Conservation (phyloP, 64 coral and sea anemone species). For the Catalaphyllia jardinei region DNA sequence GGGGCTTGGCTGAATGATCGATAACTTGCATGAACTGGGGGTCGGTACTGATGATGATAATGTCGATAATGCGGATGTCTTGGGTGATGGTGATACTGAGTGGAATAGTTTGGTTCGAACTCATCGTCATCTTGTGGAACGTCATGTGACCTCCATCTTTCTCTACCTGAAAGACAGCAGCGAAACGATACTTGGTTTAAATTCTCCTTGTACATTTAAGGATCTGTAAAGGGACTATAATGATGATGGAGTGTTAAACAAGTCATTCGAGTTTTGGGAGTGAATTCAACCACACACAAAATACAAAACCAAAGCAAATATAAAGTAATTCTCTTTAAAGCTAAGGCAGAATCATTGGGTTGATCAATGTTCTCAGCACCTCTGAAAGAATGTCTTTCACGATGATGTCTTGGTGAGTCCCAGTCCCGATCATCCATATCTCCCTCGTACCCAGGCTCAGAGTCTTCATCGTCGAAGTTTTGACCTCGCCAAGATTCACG, state of each 20-base stretch:
- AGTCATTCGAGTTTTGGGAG: too few species aligned
- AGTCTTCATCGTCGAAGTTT: not conserved
- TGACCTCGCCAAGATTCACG: too few species aligned
- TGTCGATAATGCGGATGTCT: conserved; percentile 4
- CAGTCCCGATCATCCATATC: conserved; percentile 31
- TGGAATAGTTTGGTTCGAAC: not conserved
- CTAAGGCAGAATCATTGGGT: too few species aligned
- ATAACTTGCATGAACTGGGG: not conserved
- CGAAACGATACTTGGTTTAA: not conserved
- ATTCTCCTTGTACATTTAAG: not conserved
- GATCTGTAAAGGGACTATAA: not conserved
- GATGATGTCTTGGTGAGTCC: not conserved
- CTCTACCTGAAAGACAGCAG: not conserved
- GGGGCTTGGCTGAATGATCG: not conserved
- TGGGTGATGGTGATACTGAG: not conserved
- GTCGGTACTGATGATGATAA: not conserved
- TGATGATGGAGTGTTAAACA: too few species aligned
- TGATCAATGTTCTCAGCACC: too few species aligned
- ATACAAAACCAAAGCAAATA: too few species aligned
- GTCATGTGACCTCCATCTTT: not conserved
- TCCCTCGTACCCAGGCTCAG: conserved; percentile 8
- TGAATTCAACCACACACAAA: too few species aligned
- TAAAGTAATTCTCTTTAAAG: too few species aligned
- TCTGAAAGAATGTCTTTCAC: not conserved
- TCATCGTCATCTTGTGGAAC: conserved; percentile 16